Percentiles rank a stretch among this genome's conserved stretches.
Evolutionary conservation across 2,888 invertebrate species (phyloP).

Genomic region (Drosophila suboccidentalis): DNA sequence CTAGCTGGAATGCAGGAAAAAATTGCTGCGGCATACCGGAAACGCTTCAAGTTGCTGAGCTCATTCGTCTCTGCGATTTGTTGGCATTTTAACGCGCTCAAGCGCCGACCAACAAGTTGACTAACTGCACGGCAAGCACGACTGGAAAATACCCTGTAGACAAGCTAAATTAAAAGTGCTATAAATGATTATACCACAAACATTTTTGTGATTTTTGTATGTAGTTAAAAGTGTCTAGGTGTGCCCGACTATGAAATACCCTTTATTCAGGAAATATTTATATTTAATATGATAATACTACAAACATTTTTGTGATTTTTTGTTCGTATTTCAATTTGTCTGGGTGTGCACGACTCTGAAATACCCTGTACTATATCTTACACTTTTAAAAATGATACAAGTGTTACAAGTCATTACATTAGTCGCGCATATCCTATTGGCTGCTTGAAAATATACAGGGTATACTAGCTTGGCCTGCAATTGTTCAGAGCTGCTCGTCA

Average conservation of each 20-base stretch:
- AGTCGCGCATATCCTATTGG: neutral
- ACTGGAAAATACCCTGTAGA: conserved; percentile 16
- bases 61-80: conserved; percentile 82
- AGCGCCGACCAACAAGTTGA: conserved; percentile 43
- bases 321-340: neutral
- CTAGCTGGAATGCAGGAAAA: conserved; percentile 50
- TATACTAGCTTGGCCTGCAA: conserved; percentile 36
- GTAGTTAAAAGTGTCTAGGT: neutral
- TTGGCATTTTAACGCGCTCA: conserved; percentile 76
- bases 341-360: neutral
- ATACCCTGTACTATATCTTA: neutral
- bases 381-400: too few relatives aligned
- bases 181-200: neutral
- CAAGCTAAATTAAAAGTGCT: neutral
- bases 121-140: neutral
- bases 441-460: neutral
- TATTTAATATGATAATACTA: neutral
- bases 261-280: neutral
- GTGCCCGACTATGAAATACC: neutral
- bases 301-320: neutral
- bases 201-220: neutral
- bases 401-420: neutral
- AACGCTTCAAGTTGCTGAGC: conserved; percentile 78
- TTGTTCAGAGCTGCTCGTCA: conserved; percentile 52
- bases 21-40: conserved; percentile 82